These are phyloP conservation scores for Platichthys flesus DNA, from an alignment of 2,113 vertebrate genomes.

Conservation along the genomic window DNA sequence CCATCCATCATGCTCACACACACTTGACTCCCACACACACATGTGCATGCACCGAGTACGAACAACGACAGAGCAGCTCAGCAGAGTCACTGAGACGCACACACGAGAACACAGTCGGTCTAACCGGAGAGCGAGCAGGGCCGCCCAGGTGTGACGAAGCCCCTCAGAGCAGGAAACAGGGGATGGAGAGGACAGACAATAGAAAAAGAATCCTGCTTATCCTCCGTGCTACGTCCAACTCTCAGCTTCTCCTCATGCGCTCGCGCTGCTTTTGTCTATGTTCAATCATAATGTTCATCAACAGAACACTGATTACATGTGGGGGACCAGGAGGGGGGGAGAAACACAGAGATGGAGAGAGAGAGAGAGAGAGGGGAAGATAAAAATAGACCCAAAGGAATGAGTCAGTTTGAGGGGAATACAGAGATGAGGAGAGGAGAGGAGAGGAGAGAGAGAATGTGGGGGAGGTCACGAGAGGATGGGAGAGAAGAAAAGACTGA, in stretches of 20 bases:
- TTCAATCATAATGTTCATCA: slow-evolving; percentile 74
- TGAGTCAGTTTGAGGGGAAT: slow-evolving; percentile 81
- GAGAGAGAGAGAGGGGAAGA: slow-evolving; percentile 44
- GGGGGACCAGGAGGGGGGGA: slow-evolving; percentile 39
- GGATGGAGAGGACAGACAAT: slow-evolving; percentile 20
- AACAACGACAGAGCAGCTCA: slow-evolving; percentile 14
- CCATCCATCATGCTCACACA: slow-evolving; percentile 29
- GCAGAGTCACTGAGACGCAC: slow-evolving; percentile 32
- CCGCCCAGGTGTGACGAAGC: slow-evolving; percentile 34
- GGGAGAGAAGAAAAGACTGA: slow-evolving; percentile 30
- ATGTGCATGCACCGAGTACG: slow-evolving; percentile 12
- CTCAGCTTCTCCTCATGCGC: slow-evolving; percentile 41
- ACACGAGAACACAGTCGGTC: slow-evolving; percentile 23
- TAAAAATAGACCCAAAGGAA: slow-evolving; percentile 83
- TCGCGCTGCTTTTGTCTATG: slow-evolving; percentile 62
- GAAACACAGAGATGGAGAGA: slow-evolving; percentile 20
- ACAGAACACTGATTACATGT: slow-evolving; percentile 70
- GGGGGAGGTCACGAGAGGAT: slow-evolving; percentile 59
- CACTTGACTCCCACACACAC: slow-evolving; percentile 21
- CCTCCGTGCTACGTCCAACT: slow-evolving; percentile 55
- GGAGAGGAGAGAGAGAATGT: slow-evolving; percentile 26
- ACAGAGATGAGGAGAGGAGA: slow-evolving; percentile 37
- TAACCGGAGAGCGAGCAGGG: slow-evolving; percentile 42
- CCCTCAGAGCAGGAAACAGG: slow-evolving; percentile 27
- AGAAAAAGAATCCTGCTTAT: slow-evolving; percentile 18